Evolutionary conservation across 2,113 vertebrate species (phyloP).

Genomic region (Oceanites oceanicus): DNA sequence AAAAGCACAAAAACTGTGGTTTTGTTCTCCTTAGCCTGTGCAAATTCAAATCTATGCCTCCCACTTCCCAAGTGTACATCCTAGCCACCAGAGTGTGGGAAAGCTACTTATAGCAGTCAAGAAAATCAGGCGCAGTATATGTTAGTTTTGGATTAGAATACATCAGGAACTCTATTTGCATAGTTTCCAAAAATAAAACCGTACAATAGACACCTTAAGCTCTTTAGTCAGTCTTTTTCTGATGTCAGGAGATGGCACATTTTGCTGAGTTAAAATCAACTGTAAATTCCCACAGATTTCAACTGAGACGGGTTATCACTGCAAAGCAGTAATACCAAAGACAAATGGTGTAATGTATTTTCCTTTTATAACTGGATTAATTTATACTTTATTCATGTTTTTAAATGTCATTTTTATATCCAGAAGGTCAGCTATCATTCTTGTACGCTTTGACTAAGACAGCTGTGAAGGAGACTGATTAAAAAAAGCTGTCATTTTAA

Average conservation of each 20-base stretch:
- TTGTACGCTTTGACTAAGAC: slow-evolving; percentile 6
- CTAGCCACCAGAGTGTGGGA: not conserved
- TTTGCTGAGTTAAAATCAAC: slow-evolving; percentile 21
- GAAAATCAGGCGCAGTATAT: not conserved
- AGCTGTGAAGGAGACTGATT: slow-evolving; percentile 17
- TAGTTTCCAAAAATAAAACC: not conserved
- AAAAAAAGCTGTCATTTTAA: slow-evolving; percentile 47
- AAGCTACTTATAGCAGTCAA: not conserved
- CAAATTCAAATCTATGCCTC: not conserved
- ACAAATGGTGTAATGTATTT: not conserved
- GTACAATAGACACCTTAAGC: not conserved
- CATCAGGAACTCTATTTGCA: not conserved
- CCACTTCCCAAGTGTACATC: not conserved
- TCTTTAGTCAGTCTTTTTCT: not conserved
- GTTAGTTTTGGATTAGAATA: not conserved
- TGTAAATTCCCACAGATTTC: slow-evolving; percentile 10
- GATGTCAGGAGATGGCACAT: not conserved
- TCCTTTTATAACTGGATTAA: not conserved
- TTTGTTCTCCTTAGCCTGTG: not conserved
- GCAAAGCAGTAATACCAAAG: not conserved
- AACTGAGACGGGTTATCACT: not conserved
- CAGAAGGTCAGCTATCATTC: slow-evolving; percentile 40
- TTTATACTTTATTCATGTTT: slow-evolving; percentile 11
- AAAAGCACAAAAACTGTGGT: not conserved
- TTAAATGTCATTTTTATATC: slow-evolving; percentile 42